A percentile compares a stretch with the other conserved stretches of the same genome.
Evolutionary conservation across 2,113 vertebrate genomes (phyloP).

Genomic region (Platysternon megacephalum): DNA sequence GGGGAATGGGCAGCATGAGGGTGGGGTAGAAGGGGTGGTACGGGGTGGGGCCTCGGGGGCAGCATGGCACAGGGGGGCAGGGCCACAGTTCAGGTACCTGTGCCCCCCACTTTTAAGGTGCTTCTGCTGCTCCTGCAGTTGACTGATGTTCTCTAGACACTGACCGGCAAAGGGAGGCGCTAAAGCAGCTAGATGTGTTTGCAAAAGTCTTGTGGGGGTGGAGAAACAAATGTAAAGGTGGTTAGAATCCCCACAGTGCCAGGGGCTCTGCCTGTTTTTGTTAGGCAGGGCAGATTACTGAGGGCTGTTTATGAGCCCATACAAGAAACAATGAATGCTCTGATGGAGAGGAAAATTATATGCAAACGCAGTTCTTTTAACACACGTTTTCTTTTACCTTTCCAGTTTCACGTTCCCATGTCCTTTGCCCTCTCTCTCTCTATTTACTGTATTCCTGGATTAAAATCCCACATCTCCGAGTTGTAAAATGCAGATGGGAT

Average conservation of each 20-base stretch:
- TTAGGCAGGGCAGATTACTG: not conserved
- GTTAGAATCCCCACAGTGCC: not conserved
- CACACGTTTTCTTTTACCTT: not conserved
- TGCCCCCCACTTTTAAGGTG: too few species aligned
- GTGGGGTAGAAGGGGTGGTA: too few species aligned
- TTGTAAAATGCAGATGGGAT: not conserved
- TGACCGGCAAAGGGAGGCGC: slow-evolving; percentile 6
- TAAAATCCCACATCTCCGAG: not conserved
- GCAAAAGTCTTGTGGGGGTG: not conserved
- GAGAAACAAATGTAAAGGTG: not conserved
- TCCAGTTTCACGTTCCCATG: not conserved
- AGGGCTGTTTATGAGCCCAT: slow-evolving; percentile 10
- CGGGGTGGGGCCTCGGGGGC: too few species aligned
- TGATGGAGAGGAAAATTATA: not conserved
- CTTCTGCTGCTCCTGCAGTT: not conserved
- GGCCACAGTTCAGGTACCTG: too few species aligned
- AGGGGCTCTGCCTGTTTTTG: not conserved
- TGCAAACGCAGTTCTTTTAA: not conserved
- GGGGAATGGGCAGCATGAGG: too few species aligned
- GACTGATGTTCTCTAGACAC: not conserved
- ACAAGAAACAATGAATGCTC: not conserved
- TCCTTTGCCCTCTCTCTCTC: not conserved
- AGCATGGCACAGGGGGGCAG: too few species aligned
- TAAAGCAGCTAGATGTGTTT: not conserved
- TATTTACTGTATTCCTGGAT: not conserved